Conservation (phyloP, 2,888 invertebrate species). For the Strigamia crassipes region DNA sequence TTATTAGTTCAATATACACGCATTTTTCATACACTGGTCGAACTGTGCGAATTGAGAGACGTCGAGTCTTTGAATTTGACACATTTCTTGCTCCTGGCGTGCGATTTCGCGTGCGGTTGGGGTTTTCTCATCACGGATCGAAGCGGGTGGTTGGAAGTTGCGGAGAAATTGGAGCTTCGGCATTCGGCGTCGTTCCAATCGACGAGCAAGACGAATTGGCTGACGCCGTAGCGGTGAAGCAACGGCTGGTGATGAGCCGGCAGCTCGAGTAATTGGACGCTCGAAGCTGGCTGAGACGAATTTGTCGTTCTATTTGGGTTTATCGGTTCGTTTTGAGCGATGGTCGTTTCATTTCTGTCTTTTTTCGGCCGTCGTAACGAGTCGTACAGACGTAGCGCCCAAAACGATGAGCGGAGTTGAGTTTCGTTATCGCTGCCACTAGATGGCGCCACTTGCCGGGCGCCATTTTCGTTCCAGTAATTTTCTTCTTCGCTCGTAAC, state of each 20-base stretch:
- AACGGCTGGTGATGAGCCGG: conserved; percentile 44
- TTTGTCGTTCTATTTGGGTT: not conserved
- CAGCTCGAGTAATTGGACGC: conserved; percentile 27
- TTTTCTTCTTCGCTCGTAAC: not conserved
- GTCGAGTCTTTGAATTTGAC: conserved; percentile 27
- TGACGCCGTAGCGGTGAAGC: conserved; percentile 44
- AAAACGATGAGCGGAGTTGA: not conserved
- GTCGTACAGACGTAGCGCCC: not conserved
- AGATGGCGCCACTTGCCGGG: not conserved
- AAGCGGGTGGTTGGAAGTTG: not conserved
- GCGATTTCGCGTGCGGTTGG: not conserved
- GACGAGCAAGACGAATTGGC: conserved; percentile 44
- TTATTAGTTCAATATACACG: no score
- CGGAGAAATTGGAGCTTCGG: not conserved
- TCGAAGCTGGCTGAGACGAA: not conserved
- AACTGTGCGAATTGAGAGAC: not conserved
- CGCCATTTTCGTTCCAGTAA: conserved; percentile 1
- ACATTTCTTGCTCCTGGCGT: not conserved
- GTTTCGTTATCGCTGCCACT: not conserved
- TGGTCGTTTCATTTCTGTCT: not conserved
- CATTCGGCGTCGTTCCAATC: conserved; percentile 27
- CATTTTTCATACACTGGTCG: not conserved
- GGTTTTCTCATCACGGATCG: conserved; percentile 45
- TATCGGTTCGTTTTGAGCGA: not conserved
- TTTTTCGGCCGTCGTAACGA: not conserved